phyloP scores from a whole-genome alignment of 2,113 vertebrate species.

The Melierax canorus region DNA sequence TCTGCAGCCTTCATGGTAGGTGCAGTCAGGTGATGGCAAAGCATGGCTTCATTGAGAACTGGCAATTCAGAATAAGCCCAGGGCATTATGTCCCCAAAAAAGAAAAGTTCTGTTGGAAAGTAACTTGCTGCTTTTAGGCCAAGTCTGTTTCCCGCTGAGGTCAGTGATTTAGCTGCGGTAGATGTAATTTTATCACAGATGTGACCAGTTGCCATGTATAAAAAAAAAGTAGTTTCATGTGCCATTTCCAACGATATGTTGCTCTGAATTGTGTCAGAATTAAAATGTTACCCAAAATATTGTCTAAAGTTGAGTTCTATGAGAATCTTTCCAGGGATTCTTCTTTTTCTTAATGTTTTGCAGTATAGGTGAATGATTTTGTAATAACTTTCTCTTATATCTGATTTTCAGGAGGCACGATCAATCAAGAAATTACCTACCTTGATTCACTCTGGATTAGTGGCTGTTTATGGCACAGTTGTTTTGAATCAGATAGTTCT shows the following conservation, averaged over 20 bases:
- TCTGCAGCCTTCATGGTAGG: not conserved
- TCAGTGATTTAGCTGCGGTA: not conserved
- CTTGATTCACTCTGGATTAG: conserved; percentile 77
- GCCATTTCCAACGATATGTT: not conserved
- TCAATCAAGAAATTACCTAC: conserved; percentile 70
- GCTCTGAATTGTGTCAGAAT: not conserved
- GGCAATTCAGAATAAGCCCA: not conserved
- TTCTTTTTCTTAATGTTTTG: not conserved
- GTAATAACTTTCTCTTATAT: conserved; percentile 36
- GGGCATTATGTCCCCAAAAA: not conserved
- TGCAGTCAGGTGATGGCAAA: not conserved
- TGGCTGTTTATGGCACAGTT: conserved; percentile 81
- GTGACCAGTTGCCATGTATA: not conserved
- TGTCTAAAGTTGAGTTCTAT: not conserved
- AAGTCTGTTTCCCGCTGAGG: not conserved
- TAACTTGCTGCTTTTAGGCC: not conserved
- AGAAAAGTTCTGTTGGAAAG: not conserved
- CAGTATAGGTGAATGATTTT: not conserved
- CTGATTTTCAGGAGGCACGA: conserved; percentile 45
- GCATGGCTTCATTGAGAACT: not conserved
- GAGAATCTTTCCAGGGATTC: not conserved
- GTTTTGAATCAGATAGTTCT: conserved; percentile 78
- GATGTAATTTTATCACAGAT: not conserved
- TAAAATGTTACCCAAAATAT: not conserved
- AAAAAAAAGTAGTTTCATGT: not conserved